phyloP scores from a whole-genome alignment of 30 jellyfish, hydroid and myxozoan species.

The Mastigias papua region DNA sequence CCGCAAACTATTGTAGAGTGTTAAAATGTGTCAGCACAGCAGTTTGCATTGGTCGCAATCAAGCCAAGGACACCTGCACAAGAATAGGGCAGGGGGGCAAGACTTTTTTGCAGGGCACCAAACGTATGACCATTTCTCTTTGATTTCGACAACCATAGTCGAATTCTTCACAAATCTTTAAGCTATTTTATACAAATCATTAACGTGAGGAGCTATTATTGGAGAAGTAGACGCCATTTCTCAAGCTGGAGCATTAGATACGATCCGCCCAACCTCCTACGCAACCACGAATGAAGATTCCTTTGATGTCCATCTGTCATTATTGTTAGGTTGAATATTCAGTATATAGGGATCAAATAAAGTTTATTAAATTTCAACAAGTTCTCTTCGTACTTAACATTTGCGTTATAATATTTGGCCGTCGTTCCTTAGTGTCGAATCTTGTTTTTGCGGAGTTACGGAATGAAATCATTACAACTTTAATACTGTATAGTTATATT shows the following conservation, averaged over 20 bases:
- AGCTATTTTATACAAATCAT: not conserved
- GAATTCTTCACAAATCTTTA: not conserved
- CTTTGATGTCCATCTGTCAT: not conserved
- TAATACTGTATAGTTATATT: not conserved
- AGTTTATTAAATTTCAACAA: conserved; percentile 4
- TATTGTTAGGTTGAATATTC: not conserved
- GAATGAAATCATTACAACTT: not conserved
- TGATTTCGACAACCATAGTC: not conserved
- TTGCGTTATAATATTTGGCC: not conserved
- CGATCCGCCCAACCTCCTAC: conserved; percentile 17
- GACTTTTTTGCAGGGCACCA: no score
- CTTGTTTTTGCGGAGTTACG: not conserved
- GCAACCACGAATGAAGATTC: not conserved
- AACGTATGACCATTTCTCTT: no score
- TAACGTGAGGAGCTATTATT: not conserved
- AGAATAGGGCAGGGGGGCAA: no score
- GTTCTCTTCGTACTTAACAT: not conserved
- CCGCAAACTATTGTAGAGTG: no score
- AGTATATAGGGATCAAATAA: not conserved
- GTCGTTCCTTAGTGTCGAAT: not conserved
- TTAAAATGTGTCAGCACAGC: no score
- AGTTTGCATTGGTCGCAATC: no score
- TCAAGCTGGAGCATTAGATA: not conserved
- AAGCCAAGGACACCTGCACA: no score
- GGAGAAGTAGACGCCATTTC: not conserved